These are phyloP conservation scores for Harpegnathos saltator DNA, from an alignment of 1,140 invertebrate genomes.

Conservation along the genomic window DNA sequence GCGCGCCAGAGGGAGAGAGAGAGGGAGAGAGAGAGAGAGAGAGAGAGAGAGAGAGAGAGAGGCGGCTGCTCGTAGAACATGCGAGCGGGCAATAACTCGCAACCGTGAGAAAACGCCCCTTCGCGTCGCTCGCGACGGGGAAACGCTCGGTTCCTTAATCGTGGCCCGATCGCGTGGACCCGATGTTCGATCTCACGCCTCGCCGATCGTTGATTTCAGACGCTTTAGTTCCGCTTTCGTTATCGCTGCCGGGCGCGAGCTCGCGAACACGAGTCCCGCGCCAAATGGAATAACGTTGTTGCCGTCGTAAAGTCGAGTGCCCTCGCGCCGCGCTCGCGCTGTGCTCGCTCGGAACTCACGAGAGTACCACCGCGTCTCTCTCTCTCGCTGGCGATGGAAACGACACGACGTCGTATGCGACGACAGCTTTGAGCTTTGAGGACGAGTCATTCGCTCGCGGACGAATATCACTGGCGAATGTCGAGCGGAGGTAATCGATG, in stretches of 20 bases:
- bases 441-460: too few relatives aligned
- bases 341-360: too few relatives aligned
- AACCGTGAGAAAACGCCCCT: conserved; percentile 65
- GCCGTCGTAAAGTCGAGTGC: neutral
- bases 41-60: too few relatives aligned
- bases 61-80: neutral
- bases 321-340: too few relatives aligned
- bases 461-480: too few relatives aligned
- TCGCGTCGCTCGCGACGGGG: conserved; percentile 10
- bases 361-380: too few relatives aligned
- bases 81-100: conserved; percentile 51
- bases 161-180: conserved; percentile 61
- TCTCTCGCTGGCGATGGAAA: too few relatives aligned
- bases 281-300: conserved; percentile 71
- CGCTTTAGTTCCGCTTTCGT: conserved; percentile 61
- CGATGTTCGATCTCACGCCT: conserved; percentile 72
- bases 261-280: conserved; percentile 60
- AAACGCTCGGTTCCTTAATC: conserved; percentile 63
- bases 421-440: too few relatives aligned
- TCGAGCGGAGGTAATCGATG: too few relatives aligned
- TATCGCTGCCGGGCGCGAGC: conserved; percentile 67
- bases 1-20: too few relatives aligned
- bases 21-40: too few relatives aligned
- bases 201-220: conserved; percentile 67
- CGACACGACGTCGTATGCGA: too few relatives aligned